These are phyloP conservation scores for Addax nasomaculatus DNA, from an alignment of 2,113 vertebrate genomes.

Conservation along the genomic window DNA sequence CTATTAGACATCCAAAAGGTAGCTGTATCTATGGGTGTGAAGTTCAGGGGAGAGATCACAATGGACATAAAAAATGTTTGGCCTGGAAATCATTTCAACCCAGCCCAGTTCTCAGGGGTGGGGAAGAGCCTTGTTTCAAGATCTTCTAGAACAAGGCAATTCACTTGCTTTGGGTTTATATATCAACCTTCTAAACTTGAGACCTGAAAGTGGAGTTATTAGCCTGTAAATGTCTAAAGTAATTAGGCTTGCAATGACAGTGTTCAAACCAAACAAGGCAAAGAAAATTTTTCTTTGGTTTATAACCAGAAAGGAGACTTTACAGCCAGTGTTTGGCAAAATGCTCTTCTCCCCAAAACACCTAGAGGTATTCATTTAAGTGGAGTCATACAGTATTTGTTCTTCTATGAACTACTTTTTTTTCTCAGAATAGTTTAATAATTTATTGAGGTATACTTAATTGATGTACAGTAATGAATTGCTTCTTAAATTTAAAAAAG, in stretches of 20 bases:
- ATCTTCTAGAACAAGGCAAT: slow-evolving; percentile 58
- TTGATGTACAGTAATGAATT: background rate
- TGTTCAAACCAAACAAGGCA: background rate
- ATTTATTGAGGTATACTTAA: background rate
- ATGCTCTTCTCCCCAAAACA: background rate
- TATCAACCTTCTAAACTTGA: slow-evolving; percentile 23
- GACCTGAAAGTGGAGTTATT: background rate
- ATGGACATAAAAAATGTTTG: slow-evolving; percentile 42
- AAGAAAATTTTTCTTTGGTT: background rate
- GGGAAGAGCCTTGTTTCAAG: slow-evolving; percentile 56
- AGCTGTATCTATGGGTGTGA: background rate
- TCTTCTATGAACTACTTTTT: background rate
- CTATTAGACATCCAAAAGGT: background rate
- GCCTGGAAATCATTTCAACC: slow-evolving; percentile 66
- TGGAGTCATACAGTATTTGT: background rate
- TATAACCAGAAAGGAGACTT: background rate
- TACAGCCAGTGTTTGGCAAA: background rate
- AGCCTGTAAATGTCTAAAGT: background rate
- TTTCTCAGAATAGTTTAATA: background rate
- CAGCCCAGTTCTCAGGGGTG: slow-evolving; percentile 13
- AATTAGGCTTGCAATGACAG: background rate
- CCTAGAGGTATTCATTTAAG: background rate
- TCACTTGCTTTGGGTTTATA: background rate
- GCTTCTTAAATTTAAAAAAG: background rate
- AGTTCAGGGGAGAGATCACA: background rate